phyloP scores from a whole-genome alignment of 2,888 invertebrate genomes.

The Pomacea canaliculata region DNA sequence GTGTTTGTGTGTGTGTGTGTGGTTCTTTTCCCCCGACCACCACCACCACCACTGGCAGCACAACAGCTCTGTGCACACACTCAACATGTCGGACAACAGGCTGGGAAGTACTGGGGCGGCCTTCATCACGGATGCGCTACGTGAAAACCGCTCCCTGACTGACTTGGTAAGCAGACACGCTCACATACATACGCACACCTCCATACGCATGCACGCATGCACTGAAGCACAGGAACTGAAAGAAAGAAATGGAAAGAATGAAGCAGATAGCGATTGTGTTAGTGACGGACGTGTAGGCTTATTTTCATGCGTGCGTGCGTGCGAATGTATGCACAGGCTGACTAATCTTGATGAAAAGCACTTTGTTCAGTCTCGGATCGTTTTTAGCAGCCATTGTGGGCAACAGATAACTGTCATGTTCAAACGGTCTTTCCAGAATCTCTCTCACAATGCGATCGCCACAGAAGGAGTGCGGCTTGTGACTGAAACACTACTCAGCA shows the following conservation, averaged over 20 bases:
- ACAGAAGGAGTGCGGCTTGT: constrained; percentile 6
- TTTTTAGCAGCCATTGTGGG: too few relatives aligned
- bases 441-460: background rate
- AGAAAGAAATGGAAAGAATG: background rate
- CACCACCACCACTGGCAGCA: constrained; percentile 38
- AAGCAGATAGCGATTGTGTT: background rate
- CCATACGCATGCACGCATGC: background rate
- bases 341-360: too few relatives aligned
- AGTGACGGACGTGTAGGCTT: background rate
- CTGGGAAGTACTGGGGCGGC: constrained; percentile 45
- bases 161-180: constrained; percentile 45
- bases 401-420: too few relatives aligned
- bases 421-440: background rate
- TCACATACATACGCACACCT: background rate
- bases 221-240: background rate
- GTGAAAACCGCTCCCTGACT: constrained; percentile 47
- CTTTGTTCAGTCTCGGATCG: too few relatives aligned
- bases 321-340: background rate
- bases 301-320: background rate
- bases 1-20: too few relatives aligned
- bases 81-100: constrained; percentile 52
- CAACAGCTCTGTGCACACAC: constrained; percentile 44
- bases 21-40: too few relatives aligned
- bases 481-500: background rate
- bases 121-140: constrained; percentile 49